These are phyloP conservation scores for Lepidotrigona ventralis DNA, from an alignment of 1,140 invertebrate species.

Conservation along the genomic window DNA sequence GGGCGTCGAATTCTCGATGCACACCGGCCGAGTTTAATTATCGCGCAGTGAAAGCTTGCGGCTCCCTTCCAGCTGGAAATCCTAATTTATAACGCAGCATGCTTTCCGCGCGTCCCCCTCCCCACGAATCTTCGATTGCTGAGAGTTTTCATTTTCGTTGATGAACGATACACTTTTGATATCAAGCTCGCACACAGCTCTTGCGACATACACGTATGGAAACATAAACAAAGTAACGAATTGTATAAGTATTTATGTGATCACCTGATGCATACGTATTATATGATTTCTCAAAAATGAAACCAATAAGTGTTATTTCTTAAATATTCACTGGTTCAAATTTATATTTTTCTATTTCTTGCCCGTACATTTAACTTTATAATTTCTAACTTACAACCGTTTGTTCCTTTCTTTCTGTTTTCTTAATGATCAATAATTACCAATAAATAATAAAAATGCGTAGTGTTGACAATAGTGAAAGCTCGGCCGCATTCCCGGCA, in stretches of 20 bases:
- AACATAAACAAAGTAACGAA: background rate
- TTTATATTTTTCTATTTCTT: background rate
- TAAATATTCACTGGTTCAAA: too few relatives aligned
- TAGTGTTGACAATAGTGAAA: background rate
- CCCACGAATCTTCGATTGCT: background rate
- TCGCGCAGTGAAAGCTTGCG: background rate
- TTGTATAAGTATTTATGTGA: background rate
- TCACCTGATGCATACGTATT: background rate
- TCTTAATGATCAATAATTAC: too few relatives aligned
- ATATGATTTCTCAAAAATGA: too few relatives aligned
- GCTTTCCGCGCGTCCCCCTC: too few relatives aligned
- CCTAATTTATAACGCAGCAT: slow-evolving; percentile 7
- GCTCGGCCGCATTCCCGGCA: background rate
- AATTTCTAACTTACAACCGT: background rate
- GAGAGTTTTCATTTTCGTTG: background rate
- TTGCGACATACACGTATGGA: background rate
- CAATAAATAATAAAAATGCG: background rate
- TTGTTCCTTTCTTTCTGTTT: background rate
- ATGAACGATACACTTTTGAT: background rate
- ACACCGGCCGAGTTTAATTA: background rate
- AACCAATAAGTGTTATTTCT: too few relatives aligned
- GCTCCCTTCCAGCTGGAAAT: background rate
- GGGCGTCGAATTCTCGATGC: background rate
- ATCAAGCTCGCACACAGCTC: background rate
- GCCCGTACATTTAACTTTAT: background rate